Evolutionary conservation across 2,113 vertebrate species (phyloP), one percentile per base, ranked within the genome.

Genomic region (Neogale vison): DNA sequence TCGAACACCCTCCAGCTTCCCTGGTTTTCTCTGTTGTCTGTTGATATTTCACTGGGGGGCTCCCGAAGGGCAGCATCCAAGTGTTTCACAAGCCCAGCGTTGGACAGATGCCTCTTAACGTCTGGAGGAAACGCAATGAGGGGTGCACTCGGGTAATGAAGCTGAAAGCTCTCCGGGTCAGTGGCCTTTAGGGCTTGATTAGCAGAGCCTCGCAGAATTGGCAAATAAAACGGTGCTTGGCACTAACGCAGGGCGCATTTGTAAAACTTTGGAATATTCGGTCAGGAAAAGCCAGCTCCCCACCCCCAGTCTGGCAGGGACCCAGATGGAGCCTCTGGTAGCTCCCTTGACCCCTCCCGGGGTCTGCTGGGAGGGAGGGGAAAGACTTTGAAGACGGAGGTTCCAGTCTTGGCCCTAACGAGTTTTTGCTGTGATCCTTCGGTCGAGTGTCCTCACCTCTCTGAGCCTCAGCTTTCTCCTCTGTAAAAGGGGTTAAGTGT

Each of bases 81-180:
- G 59, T 57, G 90, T 83, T 96, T 96, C 74, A 5, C 11, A 2
- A 72, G 39, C 59, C 95, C 88, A 42, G 95, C 55, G 76, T n/a
- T 61, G 86, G 93, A 50, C 96, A 97, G 92, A 94, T 57, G 31
- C 79, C 82, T 71, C 95, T 69, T 4, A 88, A 82, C 0, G 57
- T 39, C 76, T 97, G 90, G 74, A 79, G 94, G 94, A 96, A 95
- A 95, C 39, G 36, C 83, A 89, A 50, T 15, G 72, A 97, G 79
- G 88, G 57, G 69, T 13, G 88, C 4, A 3, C 85, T 94, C 24
- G 90, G 71, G 87, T 67, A 57, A 61, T 1, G 52, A 97, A 83
- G 74, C 59, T 76, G n/a, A 95, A 97, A 94, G 90, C 84, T 79
- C 95, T 77, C 31, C 24, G 47, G 67, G 89, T 36, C 21, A 3